These are phyloP conservation scores for Epicauta chinensis DNA, from an alignment of 1,140 invertebrate genomes.

Conservation along the genomic window DNA sequence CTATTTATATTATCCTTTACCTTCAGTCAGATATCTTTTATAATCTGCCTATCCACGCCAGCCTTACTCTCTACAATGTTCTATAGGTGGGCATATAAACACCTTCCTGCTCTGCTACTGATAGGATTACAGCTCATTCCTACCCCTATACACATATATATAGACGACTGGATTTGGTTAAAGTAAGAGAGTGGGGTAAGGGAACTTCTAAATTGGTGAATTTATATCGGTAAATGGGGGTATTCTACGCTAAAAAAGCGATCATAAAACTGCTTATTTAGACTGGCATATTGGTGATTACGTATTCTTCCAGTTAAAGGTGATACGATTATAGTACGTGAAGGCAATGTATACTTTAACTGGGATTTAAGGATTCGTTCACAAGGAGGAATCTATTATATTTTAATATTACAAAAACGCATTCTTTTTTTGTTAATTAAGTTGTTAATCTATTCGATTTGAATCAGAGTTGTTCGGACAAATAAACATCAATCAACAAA, in stretches of 20 bases:
- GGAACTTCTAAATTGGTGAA: background rate
- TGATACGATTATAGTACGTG: too few species aligned
- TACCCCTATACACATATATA: background rate
- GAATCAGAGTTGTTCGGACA: too few species aligned
- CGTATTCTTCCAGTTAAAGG: too few species aligned
- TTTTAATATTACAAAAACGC: too few species aligned
- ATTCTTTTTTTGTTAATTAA: background rate
- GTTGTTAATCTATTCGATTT: background rate
- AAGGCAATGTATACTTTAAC: background rate
- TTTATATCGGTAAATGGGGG: background rate
- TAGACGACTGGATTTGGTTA: background rate
- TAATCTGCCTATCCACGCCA: background rate
- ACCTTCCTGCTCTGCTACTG: background rate
- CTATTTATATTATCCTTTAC: background rate
- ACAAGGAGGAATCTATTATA: too few species aligned
- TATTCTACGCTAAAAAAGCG: too few species aligned
- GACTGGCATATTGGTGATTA: too few species aligned
- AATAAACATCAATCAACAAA: background rate
- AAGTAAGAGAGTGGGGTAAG: background rate
- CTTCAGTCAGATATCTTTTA: background rate
- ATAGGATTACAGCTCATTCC: background rate
- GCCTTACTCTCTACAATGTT: background rate
- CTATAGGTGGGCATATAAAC: background rate
- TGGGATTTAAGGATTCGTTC: background rate
- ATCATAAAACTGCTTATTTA: too few species aligned